Evolutionary conservation across 1,140 invertebrate genomes (phyloP), one percentile per base, ranked within the genome.

Genomic region (Panagrolaimus sp.): DNA sequence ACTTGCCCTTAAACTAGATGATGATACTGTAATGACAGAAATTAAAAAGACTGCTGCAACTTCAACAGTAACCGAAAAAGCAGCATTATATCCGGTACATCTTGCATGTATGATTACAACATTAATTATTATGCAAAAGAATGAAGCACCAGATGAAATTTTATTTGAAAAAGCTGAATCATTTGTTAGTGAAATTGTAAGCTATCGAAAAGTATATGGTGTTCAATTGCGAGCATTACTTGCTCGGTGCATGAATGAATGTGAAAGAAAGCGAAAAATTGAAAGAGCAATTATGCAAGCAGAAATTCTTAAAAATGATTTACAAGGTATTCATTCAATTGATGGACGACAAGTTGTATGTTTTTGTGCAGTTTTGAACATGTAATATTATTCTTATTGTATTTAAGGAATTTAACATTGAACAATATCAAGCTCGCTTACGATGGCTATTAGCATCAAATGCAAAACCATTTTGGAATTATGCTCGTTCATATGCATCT

Each of bases 61-160:
- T 9, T 11, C 9, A 11, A 16, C 20, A 9, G 7, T 38, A 38
- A 2, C 16, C 4, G 27, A 57, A 3, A 57, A 57, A 5, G 13
- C 11, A 2, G 51, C 20, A 16, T 27, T 57, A 1, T 57, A 57
- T 57, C 51, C 51, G 11, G 51, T 57, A 0, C 51, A 57, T 23
- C 27, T 57, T 20, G 51, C 51, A 9, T 57, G 51, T 27, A 57
- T 57, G 51, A 27, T 57, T 20, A 57, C 51, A 20, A 20, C 51
- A 11, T 16, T 57, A 5, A 27, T 57, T 20, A 27, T 57, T 5
- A 57, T 57, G 51, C 51, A 57, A 5, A 20, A 27, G 8, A 57
- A 57, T 20, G 51, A 57, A 57, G 51, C 51, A 20, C 51, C 51
- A 2, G 51, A 57, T 57, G 51, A 57, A 27, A 57, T 57, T 20